Percentiles rank a stretch among this genome's conserved stretches.
Conservation (phyloP, 2,888 invertebrate genomes). For the Quadroppia sp. region DNA sequence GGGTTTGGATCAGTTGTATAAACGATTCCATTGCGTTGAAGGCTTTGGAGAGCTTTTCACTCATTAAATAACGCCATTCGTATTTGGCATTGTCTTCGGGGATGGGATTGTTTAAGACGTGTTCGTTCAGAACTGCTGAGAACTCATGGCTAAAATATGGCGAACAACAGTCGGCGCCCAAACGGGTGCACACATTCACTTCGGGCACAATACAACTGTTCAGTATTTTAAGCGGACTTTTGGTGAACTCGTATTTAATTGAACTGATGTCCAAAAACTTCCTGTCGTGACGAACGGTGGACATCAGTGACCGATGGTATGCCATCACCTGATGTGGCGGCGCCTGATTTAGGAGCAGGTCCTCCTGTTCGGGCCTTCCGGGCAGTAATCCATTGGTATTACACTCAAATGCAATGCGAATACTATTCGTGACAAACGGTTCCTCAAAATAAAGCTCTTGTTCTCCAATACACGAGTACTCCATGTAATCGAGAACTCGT, state of each 20-base stretch:
- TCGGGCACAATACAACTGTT: slow-evolving; percentile 16
- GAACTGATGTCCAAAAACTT: not conserved
- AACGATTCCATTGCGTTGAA: too few relatives aligned
- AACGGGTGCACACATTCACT: not conserved
- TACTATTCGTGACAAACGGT: slow-evolving; percentile 3
- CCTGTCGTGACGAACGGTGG: not conserved
- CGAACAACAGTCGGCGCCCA: not conserved
- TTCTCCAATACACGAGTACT: slow-evolving; percentile 15
- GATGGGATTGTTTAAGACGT: not conserved
- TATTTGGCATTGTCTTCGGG: too few relatives aligned
- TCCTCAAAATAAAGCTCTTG: slow-evolving; percentile 23
- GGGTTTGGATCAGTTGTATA: not conserved
- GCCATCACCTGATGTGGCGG: too few relatives aligned
- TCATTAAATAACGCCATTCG: too few relatives aligned
- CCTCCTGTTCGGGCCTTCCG: too few relatives aligned
- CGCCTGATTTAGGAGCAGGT: too few relatives aligned
- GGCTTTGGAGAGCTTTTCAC: too few relatives aligned
- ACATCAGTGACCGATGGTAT: too few relatives aligned
- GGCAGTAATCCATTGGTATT: not conserved
- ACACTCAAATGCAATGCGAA: not conserved
- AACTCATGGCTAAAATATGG: not conserved
- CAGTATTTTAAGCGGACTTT: not conserved
- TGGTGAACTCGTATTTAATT: slow-evolving; percentile 7
- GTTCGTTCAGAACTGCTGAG: not conserved
- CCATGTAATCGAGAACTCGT: slow-evolving; percentile 4